Percentiles rank a stretch among this genome's conserved stretches.
Conservation (phyloP, 2,888 invertebrate genomes). For the Teinopalpus imperialis region DNA sequence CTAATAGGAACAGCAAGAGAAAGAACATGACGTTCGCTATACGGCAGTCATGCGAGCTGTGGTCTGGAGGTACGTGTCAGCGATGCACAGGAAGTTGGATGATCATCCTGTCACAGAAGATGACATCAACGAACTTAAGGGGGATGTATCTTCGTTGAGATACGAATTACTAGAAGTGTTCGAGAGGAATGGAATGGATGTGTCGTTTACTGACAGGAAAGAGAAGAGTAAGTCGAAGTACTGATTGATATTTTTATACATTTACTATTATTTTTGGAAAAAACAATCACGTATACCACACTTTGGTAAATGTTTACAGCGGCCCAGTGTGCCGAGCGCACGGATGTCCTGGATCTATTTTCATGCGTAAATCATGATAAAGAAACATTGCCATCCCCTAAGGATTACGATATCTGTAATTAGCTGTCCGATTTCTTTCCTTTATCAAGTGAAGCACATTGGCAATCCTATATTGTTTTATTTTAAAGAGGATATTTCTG, state of each 20-base stretch:
- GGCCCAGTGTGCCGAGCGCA: too few species aligned
- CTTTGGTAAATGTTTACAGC: too few species aligned
- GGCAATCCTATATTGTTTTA: too few species aligned
- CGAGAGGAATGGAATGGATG: conserved; percentile 93
- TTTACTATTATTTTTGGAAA: too few species aligned
- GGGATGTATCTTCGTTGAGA: conserved; percentile 94
- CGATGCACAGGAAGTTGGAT: conserved; percentile 91
- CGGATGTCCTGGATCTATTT: too few species aligned
- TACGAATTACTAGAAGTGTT: conserved; percentile 96
- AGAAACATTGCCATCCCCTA: too few species aligned
- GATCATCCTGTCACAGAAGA: conserved; percentile 95
- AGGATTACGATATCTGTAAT: too few species aligned
- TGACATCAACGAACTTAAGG: conserved; percentile 95
- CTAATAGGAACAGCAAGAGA: conserved; percentile 83
- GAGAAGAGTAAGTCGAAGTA: conserved; percentile 84
- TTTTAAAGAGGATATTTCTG: too few species aligned
- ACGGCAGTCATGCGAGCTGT: conserved; percentile 93
- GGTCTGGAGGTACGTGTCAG: conserved; percentile 95
- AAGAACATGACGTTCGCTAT: conserved; percentile 86
- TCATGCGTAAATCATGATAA: too few species aligned
- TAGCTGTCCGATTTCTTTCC: too few species aligned
- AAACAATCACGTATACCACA: too few species aligned
- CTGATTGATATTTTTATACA: background rate
- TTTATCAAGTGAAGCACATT: too few species aligned
- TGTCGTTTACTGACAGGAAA: conserved; percentile 86